Evolutionary conservation across 2,888 invertebrate species (phyloP).

Genomic region (Lycaena phlaeas): DNA sequence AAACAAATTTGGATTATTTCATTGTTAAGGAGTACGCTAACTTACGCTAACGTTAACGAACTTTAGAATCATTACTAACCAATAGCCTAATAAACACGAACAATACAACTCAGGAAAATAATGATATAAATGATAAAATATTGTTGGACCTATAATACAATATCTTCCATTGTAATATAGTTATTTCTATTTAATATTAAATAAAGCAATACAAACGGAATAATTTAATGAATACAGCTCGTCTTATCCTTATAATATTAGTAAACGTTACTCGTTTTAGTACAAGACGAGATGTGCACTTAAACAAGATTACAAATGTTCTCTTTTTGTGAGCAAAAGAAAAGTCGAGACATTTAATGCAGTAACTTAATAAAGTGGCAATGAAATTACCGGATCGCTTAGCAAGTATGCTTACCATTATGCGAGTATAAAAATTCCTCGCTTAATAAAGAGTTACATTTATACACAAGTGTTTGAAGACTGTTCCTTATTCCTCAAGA

Average conservation of each 20-base stretch:
- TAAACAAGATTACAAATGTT: conserved; percentile 35
- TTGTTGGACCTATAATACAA: too few relatives aligned
- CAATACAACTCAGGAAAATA: too few relatives aligned
- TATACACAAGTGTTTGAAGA: background rate
- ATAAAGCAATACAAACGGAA: conserved; percentile 16
- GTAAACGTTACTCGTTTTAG: conserved; percentile 31
- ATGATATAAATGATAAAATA: too few relatives aligned
- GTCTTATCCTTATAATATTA: conserved; percentile 34
- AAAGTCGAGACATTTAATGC: conserved; percentile 32
- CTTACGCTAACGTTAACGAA: too few relatives aligned
- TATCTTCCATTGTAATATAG: background rate
- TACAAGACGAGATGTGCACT: conserved; percentile 34
- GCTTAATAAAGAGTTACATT: conserved; percentile 49
- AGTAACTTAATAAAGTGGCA: conserved; percentile 40
- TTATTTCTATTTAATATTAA: background rate
- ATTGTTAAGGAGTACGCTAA: too few relatives aligned
- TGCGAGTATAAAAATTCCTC: conserved; percentile 46
- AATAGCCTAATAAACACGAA: too few relatives aligned
- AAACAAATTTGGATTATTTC: too few relatives aligned
- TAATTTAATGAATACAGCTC: conserved; percentile 23
- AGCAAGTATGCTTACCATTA: conserved; percentile 49
- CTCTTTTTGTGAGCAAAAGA: conserved; percentile 28
- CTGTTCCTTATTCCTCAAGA: too few relatives aligned
- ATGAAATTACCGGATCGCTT: conserved; percentile 47
- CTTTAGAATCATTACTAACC: too few relatives aligned